These are phyloP conservation scores for Chascanopsetta lugubris DNA, from an alignment of 2,113 vertebrate species.

Conservation along the genomic window DNA sequence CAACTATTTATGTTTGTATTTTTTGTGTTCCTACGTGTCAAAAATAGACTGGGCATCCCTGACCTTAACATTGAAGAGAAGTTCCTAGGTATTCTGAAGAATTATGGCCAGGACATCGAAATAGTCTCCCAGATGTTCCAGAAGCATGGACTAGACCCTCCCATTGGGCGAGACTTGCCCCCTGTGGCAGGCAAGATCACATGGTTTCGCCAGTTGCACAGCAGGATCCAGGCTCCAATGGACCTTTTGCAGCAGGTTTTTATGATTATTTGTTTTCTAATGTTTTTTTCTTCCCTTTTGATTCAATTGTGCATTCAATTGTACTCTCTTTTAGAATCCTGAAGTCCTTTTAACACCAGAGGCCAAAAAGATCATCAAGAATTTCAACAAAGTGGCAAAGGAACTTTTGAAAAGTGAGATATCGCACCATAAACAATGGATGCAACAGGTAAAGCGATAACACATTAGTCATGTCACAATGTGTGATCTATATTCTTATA, in stretches of 20 bases:
- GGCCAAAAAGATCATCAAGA: slow-evolving; percentile 86
- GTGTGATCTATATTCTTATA: too few relatives aligned
- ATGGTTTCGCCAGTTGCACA: slow-evolving; percentile 92
- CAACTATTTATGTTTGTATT: not conserved
- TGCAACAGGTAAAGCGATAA: slow-evolving; percentile 82
- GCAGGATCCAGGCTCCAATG: slow-evolving; percentile 89
- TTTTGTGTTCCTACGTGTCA: too few relatives aligned
- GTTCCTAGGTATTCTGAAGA: slow-evolving; percentile 86
- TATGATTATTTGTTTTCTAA: too few relatives aligned
- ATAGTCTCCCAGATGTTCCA: slow-evolving; percentile 84
- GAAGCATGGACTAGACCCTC: slow-evolving; percentile 87
- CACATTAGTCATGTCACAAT: too few relatives aligned
- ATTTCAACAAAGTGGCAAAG: slow-evolving; percentile 87
- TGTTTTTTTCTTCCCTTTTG: too few relatives aligned
- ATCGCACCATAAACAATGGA: slow-evolving; percentile 88
- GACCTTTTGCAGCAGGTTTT: slow-evolving; percentile 85
- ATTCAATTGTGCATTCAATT: not conserved
- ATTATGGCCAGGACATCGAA: slow-evolving; percentile 88
- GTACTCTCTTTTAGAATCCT: slow-evolving; percentile 48
- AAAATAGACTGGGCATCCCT: slow-evolving; percentile 86
- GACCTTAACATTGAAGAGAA: slow-evolving; percentile 88
- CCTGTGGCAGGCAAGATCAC: slow-evolving; percentile 88
- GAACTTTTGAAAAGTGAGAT: slow-evolving; percentile 90
- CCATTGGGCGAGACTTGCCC: slow-evolving; percentile 86
- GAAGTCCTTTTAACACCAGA: slow-evolving; percentile 80